phyloP scores from a whole-genome alignment of 2,888 invertebrate species.

The Yponomeuta malinellus region DNA sequence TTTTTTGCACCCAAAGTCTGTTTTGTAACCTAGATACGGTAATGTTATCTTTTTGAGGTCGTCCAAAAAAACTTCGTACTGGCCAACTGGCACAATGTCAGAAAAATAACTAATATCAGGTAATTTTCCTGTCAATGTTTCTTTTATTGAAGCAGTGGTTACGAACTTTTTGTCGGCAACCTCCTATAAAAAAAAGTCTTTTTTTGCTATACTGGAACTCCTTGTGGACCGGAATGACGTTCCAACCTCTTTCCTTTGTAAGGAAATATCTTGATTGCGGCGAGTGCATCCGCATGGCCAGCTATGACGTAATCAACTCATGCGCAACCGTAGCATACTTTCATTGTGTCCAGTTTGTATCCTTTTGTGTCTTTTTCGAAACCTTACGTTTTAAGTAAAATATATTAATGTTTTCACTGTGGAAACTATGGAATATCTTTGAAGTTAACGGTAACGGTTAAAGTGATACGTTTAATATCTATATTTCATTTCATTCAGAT shows the following conservation, averaged over 20 bases:
- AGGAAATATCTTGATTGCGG: neutral
- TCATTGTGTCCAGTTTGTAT: conserved; percentile 8
- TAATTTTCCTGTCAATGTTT: neutral
- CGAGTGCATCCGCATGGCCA: neutral
- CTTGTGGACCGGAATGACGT: neutral
- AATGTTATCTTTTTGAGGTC: neutral
- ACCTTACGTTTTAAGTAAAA: neutral
- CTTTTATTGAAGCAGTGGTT: neutral
- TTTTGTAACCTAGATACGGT: neutral
- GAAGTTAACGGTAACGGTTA: too few relatives aligned
- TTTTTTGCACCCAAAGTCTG: neutral
- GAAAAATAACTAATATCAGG: neutral
- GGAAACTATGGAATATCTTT: too few relatives aligned
- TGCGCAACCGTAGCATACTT: conserved; percentile 2
- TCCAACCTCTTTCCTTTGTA: neutral
- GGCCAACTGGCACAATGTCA: neutral
- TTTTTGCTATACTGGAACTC: neutral
- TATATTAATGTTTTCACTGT: too few relatives aligned
- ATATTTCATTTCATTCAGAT: too few relatives aligned
- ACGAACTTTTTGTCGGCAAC: neutral
- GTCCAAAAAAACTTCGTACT: neutral
- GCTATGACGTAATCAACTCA: conserved; percentile 7
- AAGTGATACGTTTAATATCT: too few relatives aligned
- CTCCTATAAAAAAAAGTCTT: too few relatives aligned
- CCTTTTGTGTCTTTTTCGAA: neutral